phyloP scores from a whole-genome alignment of 2,113 vertebrate genomes.

The Corythornis vintsioides region DNA sequence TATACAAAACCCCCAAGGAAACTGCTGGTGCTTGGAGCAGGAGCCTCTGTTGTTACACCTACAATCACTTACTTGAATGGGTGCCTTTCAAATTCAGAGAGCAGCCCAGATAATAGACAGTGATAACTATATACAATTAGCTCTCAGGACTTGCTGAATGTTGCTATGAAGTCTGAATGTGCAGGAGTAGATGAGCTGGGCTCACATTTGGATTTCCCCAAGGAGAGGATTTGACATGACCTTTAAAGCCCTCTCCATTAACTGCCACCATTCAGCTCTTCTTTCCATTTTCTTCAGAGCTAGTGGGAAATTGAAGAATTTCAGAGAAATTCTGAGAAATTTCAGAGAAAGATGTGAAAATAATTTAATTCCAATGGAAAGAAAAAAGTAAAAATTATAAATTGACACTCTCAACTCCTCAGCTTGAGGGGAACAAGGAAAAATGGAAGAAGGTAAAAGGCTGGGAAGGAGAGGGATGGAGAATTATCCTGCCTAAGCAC shows the following conservation, averaged over 20 bases:
- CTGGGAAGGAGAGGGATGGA: background rate
- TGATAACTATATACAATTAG: background rate
- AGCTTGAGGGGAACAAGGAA: background rate
- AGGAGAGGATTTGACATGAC: background rate
- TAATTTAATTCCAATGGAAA: background rate
- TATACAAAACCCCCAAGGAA: background rate
- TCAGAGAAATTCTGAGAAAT: no score
- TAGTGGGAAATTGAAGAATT: background rate
- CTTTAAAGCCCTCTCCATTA: background rate
- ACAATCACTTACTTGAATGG: background rate
- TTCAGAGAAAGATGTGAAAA: background rate
- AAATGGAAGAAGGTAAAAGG: background rate
- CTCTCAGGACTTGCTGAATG: background rate
- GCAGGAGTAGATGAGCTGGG: rapidly evolving
- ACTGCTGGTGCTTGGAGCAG: background rate
- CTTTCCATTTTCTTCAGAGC: background rate
- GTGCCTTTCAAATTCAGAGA: background rate
- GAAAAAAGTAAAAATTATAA: background rate
- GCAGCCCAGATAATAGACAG: background rate
- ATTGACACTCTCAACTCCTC: background rate
- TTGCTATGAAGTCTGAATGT: background rate
- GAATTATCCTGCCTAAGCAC: background rate
- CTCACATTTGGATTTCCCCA: background rate
- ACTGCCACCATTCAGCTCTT: background rate
- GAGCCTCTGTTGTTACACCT: background rate